Percentiles rank a stretch among this genome's conserved stretches.
Conservation (phyloP, 2,113 vertebrate genomes). For the Rissa tridactyla region DNA sequence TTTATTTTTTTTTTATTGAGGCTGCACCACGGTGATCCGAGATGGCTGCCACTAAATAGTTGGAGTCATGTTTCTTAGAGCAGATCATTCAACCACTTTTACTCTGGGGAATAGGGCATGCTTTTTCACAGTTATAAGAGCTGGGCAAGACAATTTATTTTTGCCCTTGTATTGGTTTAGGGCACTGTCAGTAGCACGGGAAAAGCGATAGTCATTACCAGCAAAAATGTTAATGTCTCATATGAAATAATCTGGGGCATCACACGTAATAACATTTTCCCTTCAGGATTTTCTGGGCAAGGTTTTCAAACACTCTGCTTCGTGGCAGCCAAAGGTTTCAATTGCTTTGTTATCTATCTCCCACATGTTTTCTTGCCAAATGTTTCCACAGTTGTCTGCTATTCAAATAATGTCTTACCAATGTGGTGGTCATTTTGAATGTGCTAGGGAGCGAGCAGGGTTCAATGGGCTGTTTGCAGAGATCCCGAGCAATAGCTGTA, state of each 20-base stretch:
- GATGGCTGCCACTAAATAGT: not conserved
- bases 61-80: slow-evolving; percentile 1
- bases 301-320: not conserved
- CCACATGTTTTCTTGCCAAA: slow-evolving; percentile 8
- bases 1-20: not conserved
- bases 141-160: not conserved
- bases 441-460: not conserved
- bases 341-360: slow-evolving; percentile 5
- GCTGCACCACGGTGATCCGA: not conserved
- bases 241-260: not conserved
- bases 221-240: not conserved
- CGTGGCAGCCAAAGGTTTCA: not conserved
- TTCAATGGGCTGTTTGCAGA: not conserved
- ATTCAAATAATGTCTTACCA: not conserved
- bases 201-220: not conserved
- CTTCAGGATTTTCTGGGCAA: slow-evolving; percentile 8
- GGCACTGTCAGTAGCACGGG: not conserved
- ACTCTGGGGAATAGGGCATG: not conserved
- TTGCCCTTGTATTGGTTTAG: not conserved
- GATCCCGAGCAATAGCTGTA: not conserved
- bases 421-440: not conserved
- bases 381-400: slow-evolving; percentile 20
- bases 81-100: not conserved
- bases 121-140: not conserved
- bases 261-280: not conserved